Conservation (phyloP, 2,113 vertebrate species). For the Leiothrix lutea region DNA sequence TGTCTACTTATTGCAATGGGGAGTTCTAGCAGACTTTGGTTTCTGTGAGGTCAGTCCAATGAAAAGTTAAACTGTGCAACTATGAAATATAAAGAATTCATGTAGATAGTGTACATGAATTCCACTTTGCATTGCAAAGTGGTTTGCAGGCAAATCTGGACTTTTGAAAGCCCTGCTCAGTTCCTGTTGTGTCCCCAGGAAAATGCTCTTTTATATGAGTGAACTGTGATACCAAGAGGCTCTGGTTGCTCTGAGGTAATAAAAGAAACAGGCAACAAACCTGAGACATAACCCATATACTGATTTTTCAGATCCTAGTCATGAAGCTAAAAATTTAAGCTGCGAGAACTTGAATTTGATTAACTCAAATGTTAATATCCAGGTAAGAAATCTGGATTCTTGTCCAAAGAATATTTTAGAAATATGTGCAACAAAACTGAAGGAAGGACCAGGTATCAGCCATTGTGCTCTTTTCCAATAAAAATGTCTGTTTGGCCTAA, state of each 20-base stretch:
- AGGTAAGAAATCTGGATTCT: neutral
- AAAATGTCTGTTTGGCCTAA: neutral
- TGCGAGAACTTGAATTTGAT: neutral
- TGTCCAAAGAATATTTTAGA: neutral
- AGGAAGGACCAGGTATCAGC: neutral
- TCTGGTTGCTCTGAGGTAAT: neutral
- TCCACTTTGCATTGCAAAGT: neutral
- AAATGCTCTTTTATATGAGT: neutral
- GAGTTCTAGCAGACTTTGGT: neutral
- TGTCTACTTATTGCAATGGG: neutral
- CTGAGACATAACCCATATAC: neutral
- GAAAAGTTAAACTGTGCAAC: neutral
- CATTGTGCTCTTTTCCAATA: neutral
- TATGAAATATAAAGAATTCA: accelerated
- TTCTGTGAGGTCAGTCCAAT: neutral
- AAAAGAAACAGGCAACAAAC: neutral
- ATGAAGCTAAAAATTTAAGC: neutral
- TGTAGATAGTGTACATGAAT: accelerated
- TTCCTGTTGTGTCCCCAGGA: neutral
- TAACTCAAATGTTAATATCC: neutral
- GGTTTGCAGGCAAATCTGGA: neutral
- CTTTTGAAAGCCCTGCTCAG: neutral
- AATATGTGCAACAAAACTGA: neutral
- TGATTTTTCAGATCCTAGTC: neutral
- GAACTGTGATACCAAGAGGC: neutral